Percentiles rank a stretch among this genome's conserved stretches.
Evolutionary conservation across 2,113 vertebrate genomes (phyloP).

Genomic region (Planiliza haematocheilus): DNA sequence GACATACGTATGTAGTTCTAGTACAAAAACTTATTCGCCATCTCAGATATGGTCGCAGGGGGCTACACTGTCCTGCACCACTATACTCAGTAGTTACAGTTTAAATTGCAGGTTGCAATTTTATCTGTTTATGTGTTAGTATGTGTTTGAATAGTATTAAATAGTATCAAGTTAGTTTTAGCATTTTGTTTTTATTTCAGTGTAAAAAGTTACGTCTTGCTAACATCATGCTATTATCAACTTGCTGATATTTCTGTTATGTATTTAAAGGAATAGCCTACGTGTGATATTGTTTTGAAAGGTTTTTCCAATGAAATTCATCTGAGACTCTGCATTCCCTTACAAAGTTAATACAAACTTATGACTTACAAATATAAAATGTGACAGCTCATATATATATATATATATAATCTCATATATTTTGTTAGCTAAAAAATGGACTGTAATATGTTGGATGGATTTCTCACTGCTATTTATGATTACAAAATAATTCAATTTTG

Average conservation of each 20-base stretch:
- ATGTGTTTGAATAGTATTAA: neutral
- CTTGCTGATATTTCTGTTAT: neutral
- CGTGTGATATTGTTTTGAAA: neutral
- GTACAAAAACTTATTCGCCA: neutral
- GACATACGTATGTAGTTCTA: neutral
- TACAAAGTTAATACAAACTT: neutral
- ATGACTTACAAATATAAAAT: neutral
- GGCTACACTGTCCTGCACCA: too few species aligned
- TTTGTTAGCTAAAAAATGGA: neutral
- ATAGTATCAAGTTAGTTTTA: too few species aligned
- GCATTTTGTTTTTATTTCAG: neutral
- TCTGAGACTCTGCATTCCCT: neutral
- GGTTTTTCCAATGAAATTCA: neutral
- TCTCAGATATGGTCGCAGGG: too few species aligned
- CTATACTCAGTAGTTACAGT: neutral
- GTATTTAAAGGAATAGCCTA: neutral
- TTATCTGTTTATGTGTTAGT: neutral
- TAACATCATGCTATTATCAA: neutral
- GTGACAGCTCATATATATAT: too few species aligned
- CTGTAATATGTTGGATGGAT: neutral
- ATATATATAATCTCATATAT: neutral
- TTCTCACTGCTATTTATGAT: neutral
- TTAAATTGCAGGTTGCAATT: neutral
- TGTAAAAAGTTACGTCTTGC: too few species aligned
- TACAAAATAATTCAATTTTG: neutral